Conservation (phyloP, 2,113 vertebrate species). For the Dryoscopus gambensis region DNA sequence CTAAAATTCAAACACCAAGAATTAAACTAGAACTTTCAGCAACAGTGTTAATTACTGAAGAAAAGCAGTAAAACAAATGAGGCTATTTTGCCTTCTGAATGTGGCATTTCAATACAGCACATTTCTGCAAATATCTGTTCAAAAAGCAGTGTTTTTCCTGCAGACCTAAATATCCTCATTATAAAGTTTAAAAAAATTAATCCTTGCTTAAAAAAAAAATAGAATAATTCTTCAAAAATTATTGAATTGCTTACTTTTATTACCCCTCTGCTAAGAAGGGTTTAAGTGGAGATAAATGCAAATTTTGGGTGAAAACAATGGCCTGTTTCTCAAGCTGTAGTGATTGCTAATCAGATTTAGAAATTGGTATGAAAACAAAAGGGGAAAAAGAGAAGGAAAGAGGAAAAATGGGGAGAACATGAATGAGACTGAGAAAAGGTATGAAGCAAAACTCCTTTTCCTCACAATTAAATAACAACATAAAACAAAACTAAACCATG, state of each 20-base stretch:
- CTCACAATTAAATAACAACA: constrained; percentile 6
- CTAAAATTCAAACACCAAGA: background rate
- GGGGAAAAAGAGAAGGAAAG: background rate
- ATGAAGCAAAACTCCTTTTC: constrained; percentile 1
- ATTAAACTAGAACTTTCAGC: constrained; percentile 41
- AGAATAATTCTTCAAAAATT: constrained; percentile 58
- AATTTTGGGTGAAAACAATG: constrained; percentile 50
- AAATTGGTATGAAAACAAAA: background rate
- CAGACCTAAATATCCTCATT: constrained; percentile 57
- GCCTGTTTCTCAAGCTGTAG: constrained; percentile 42
- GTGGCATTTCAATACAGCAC: background rate
- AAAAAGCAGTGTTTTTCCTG: constrained; percentile 60
- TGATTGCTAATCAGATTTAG: background rate
- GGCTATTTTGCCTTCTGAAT: background rate
- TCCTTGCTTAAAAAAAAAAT: background rate
- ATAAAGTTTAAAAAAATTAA: constrained; percentile 14
- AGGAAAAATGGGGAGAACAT: background rate
- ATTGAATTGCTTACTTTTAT: constrained; percentile 17
- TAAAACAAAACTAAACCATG: background rate
- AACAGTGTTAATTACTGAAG: background rate
- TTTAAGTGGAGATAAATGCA: constrained; percentile 54
- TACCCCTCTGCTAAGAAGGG: constrained; percentile 16
- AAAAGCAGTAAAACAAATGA: constrained; percentile 35
- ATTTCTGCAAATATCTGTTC: constrained; percentile 49
- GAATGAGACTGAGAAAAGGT: constrained; percentile 14